Evolutionary conservation across 1,140 invertebrate species (phyloP), one percentile per base, ranked within the genome.

Genomic region (Pseudomyrmex sp.): DNA sequence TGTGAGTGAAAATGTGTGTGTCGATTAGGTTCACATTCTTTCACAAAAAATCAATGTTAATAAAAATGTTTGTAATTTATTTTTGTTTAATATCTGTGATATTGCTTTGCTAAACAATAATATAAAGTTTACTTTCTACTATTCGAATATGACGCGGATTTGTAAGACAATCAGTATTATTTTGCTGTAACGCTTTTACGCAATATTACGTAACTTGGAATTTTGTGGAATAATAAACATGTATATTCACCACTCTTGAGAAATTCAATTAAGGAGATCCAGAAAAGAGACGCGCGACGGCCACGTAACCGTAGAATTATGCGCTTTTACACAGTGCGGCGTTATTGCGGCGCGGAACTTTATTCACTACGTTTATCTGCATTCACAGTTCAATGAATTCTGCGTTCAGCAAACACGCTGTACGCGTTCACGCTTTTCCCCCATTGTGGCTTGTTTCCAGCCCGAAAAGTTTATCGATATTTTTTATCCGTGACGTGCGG

Each of bases 1-100:
- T 91, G 96, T 96, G 93, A 96, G 95, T 93, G 18, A 18, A 18
- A 18, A 18, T 18, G 18, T 18, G 18, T 18, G 18, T 35, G 35
- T 35, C 5, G 35, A 35, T 35, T 35, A 35, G 5, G 5, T 35
- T 35, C 35, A 35, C 0, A 35, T 35, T 35, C 35, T 35, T 35
- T 5, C 5, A 7, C 35, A 35, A 35, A 35, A 35, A 35, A 0
- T 35, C 5, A 35, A 35, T 26, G 26, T 26, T 26, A 26, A 26
- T 26, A 0, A 26, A 26, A 26, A 26, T 26, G 5, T 35, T 35
- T 35, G 5, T 7, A 5, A 35, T 35, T 35, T 35, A 7, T 35
- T 7, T 35, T 35, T 35, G 35, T 35, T 35, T 35, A 35, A 35
- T 35, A 35, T 35, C 5, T 7, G 35, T 35, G 5, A 35, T 7